Base-by-base conservation (phyloP, 1,140 invertebrate genomes). In the Aphaenogaster rudis region DNA sequence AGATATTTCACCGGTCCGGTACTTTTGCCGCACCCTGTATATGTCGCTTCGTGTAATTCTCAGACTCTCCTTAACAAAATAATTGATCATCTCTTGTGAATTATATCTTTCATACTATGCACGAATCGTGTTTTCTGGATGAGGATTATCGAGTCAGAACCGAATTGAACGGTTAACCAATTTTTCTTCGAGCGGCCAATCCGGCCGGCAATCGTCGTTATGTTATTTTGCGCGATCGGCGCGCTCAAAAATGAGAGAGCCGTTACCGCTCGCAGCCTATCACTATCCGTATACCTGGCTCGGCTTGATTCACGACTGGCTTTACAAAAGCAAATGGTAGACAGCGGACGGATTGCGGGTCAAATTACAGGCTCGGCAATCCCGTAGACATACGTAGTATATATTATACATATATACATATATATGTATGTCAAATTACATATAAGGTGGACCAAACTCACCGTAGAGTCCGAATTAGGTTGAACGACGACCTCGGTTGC, bases 321-420 rank as follows among this genome's bases (percentile, higher is more conserved):
- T 86, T 86, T 61, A 66, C 74, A 63, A 88, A 88, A 89, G 81
- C 74, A 88, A 89, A 89, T 86, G 87, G 81, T 52, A 89, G 88
- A 88, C 67, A 61, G 66, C 48, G 74, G 67, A 89, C 61, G 76
- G 74, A 89, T 88, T 69, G 59, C 81, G 52, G 82, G 9, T 86
- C 63, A 89, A 89, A 89, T 89, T 89, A 89, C 87, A 88, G 76
- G 59, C 74, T 86, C 67, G 74, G 52, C 87, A 66, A 59, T 74
- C 45, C 52, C 67, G 52, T 88, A 63, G 63, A 86, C 67, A 48
- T 28, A 74, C 48, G 13, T 52, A 59, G 33, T 13, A 21, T 61
- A 13, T 7, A 28, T 28, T 28, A 28, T 28, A 28, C 28, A 15
- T 42, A 57, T 50, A 67, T 28, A 45, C 45, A n/a, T 54, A 33